These are phyloP conservation scores for Clamator glandarius DNA, from an alignment of 2,797 vertebrate genomes.

Conservation along the genomic window DNA sequence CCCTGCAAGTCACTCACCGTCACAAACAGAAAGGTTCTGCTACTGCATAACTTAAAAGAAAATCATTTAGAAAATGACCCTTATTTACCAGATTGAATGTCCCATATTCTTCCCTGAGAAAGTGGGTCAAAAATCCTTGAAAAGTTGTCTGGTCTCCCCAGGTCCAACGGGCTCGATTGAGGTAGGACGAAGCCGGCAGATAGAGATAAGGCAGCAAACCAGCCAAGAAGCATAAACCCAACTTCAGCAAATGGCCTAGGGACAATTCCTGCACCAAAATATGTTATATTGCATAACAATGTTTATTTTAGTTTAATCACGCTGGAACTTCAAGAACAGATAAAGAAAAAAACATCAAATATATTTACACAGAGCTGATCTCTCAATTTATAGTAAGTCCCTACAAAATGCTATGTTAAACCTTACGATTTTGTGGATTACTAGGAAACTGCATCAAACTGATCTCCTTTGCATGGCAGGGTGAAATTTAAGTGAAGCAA, in stretches of 20 bases:
- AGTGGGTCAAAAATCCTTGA: conserved; percentile 90
- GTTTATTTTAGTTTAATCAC: conserved; percentile 66
- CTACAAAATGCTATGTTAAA: conserved; percentile 75
- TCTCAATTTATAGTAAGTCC: conserved; percentile 79
- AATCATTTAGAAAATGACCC: not conserved
- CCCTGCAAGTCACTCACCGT: not conserved
- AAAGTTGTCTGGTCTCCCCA: conserved; percentile 97
- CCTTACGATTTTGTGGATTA: conserved; percentile 78
- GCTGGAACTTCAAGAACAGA: conserved; percentile 72
- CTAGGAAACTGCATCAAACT: conserved; percentile 77
- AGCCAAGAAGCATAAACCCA: conserved; percentile 83
- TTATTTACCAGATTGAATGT: conserved; percentile 89
- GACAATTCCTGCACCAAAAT: conserved; percentile 86
- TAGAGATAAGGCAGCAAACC: conserved; percentile 93
- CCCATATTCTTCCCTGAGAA: conserved; percentile 95
- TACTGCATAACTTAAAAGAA: not conserved
- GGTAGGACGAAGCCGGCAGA: conserved; percentile 90
- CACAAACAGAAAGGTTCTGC: not conserved
- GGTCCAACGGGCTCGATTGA: conserved; percentile 91
- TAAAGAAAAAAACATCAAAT: conserved; percentile 73
- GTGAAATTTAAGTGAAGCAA: conserved; percentile 79
- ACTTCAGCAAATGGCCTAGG: conserved; percentile 71
- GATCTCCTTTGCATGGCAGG: conserved; percentile 76
- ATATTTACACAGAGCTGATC: conserved; percentile 76
- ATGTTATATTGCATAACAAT: conserved; percentile 35